Base-by-base conservation (phyloP, 2,888 invertebrate species). In the Spisula subtruncata region DNA sequence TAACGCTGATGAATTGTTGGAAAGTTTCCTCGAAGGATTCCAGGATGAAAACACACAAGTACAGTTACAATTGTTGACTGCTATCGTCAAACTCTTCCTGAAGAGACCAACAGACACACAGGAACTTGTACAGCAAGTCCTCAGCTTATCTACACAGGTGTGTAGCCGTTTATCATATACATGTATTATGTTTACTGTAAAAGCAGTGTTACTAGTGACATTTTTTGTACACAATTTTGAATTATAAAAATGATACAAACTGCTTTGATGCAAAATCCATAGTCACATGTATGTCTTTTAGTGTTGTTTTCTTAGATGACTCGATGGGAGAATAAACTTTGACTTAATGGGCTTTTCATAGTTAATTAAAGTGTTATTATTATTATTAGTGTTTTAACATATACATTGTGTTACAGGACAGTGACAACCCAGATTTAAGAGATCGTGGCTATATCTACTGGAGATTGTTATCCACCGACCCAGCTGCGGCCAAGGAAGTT, bases 381-480 rank as follows among this genome's bases (percentile, higher is more conserved):
- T n/a, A n/a, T n/a, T n/a, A n/a, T n/a, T n/a, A n/a, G n/a, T n/a
- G n/a, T n/a, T n/a, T n/a, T n/a, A n/a, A n/a, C n/a, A n/a, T n/a
- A n/a, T n/a, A 41, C 41, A 41, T 83, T n/a, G 2, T 41, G 20
- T 83, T 86, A 86, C 91, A 98, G 97, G 98, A 98, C 94, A 99
- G 99, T 10, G 99, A 99, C 97, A 99, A 99, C 97, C 99, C 99
- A 0, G 99, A 99, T 97, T 97, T 99, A 71, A 97, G 99, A 90
- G 99, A 99, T 97, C 98, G 99, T 92, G 99, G 99, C 81, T 99
- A 99, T 97, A 99, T 99, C 96, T 99, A 99, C 97, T 99, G 99
- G 99, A 98, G 99, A 81, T 97, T 99, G 86, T 97, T 99, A 54
- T 99, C 99, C 60, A 99, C 99, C 0, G 99, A 99, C 97, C 99